Evolutionary conservation across 1,140 invertebrate genomes (phyloP).

Genomic region (Zaprionus capensis): DNA sequence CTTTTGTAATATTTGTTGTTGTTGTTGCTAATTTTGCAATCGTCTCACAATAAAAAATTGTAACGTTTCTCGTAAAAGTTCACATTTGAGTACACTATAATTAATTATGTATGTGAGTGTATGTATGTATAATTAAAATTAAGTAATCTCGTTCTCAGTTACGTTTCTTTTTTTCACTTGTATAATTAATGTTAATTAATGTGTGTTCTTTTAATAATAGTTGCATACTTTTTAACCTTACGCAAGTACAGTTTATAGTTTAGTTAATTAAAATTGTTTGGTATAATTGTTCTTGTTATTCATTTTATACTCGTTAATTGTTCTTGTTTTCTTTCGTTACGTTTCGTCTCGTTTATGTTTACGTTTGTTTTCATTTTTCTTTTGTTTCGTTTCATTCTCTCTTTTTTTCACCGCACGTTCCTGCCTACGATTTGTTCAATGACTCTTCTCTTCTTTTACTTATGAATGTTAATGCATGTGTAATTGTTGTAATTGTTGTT

Average conservation of each 20-base stretch:
- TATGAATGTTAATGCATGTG: slow-evolving; percentile 62
- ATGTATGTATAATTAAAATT: slow-evolving; percentile 1
- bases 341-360: slow-evolving; percentile 19
- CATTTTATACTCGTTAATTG: slow-evolving; percentile 73
- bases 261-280: slow-evolving; percentile 78
- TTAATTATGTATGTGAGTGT: slow-evolving; percentile 19
- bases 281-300: slow-evolving; percentile 63
- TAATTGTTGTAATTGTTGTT: slow-evolving; percentile 57
- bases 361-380: slow-evolving; percentile 33
- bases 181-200: slow-evolving; percentile 49
- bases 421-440: slow-evolving; percentile 84
- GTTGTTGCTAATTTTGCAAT: slow-evolving; percentile 51
- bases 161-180: background rate
- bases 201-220: slow-evolving; percentile 61
- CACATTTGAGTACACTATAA: slow-evolving; percentile 58
- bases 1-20: background rate
- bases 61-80: slow-evolving; percentile 69
- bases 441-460: slow-evolving; percentile 57
- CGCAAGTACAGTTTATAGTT: slow-evolving; percentile 57
- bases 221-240: slow-evolving; percentile 74
- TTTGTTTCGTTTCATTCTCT: slow-evolving; percentile 39
- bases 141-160: slow-evolving; percentile 69
- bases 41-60: slow-evolving; percentile 65
- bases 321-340: slow-evolving; percentile 42
- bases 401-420: slow-evolving; percentile 83